Evolutionary conservation across 2,113 vertebrate genomes (phyloP).

Genomic region (Eurypyga helias): DNA sequence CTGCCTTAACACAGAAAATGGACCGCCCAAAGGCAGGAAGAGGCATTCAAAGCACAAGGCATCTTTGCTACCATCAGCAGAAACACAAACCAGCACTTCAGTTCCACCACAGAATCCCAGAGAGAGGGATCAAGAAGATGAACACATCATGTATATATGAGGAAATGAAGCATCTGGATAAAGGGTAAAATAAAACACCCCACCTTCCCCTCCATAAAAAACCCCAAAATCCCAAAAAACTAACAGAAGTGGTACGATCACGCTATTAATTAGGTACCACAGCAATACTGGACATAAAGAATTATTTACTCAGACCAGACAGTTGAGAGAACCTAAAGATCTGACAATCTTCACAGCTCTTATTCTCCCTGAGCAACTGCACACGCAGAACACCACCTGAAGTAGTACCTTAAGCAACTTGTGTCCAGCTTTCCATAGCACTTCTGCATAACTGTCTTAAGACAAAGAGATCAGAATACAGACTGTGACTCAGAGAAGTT

Average conservation of each 20-base stretch:
- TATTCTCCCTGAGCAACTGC: not conserved
- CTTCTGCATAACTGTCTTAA: not conserved
- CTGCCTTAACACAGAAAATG: not conserved
- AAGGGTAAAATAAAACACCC: not conserved
- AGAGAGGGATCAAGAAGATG: not conserved
- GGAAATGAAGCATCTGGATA: not conserved
- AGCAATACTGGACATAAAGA: not conserved
- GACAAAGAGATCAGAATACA: not conserved
- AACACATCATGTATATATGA: not conserved
- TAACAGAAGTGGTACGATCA: not conserved
- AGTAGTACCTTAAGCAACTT: not conserved
- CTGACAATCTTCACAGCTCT: not conserved
- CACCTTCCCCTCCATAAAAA: too few relatives aligned
- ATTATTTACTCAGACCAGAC: not conserved
- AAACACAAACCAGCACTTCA: not conserved
- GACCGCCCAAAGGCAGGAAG: not conserved
- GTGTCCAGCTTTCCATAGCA: not conserved
- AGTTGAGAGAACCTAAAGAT: not conserved
- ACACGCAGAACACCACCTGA: not conserved
- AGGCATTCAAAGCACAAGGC: not conserved
- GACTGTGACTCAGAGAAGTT: not conserved
- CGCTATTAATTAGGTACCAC: not conserved
- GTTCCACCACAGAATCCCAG: not conserved
- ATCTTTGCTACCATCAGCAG: not conserved
- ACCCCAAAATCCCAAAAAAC: not conserved